Evolutionary conservation across 2,797 vertebrate genomes (phyloP).

Genomic region (Pristis pectinata): DNA sequence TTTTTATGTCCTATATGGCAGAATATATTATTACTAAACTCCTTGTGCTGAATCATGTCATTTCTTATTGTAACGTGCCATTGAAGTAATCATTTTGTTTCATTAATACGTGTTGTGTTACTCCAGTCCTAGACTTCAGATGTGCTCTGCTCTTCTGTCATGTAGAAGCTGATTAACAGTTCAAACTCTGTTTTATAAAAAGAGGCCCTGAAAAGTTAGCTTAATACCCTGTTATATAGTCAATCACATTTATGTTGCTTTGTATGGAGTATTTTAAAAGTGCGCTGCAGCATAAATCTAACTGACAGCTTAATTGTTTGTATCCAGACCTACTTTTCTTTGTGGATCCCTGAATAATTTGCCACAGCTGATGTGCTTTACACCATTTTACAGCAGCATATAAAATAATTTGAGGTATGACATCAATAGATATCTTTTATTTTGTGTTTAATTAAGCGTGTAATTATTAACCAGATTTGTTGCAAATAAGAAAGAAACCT

Average conservation of each 20-base stretch:
- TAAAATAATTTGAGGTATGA: not conserved
- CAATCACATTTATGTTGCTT: not conserved
- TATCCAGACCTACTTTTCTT: not conserved
- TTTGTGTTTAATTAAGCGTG: not conserved
- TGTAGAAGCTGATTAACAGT: not conserved
- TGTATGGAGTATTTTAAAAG: not conserved
- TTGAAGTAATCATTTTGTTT: not conserved
- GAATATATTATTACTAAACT: not conserved
- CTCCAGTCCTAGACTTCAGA: not conserved
- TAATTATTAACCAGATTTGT: not conserved
- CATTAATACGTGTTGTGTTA: not conserved
- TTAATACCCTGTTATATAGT: not conserved
- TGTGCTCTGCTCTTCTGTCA: not conserved
- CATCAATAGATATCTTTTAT: not conserved
- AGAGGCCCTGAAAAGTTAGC: not conserved
- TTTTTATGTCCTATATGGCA: not conserved
- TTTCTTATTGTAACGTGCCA: not conserved
- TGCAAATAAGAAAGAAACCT: not conserved
- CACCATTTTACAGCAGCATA: not conserved
- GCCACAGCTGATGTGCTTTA: not conserved
- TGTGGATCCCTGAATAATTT: not conserved
- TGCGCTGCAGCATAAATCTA: not conserved
- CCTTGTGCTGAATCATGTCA: not conserved
- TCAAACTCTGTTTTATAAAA: not conserved
- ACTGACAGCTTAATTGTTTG: not conserved